Base-by-base conservation (phyloP, 2,797 vertebrate genomes). In the Hemitrygon akajei region DNA sequence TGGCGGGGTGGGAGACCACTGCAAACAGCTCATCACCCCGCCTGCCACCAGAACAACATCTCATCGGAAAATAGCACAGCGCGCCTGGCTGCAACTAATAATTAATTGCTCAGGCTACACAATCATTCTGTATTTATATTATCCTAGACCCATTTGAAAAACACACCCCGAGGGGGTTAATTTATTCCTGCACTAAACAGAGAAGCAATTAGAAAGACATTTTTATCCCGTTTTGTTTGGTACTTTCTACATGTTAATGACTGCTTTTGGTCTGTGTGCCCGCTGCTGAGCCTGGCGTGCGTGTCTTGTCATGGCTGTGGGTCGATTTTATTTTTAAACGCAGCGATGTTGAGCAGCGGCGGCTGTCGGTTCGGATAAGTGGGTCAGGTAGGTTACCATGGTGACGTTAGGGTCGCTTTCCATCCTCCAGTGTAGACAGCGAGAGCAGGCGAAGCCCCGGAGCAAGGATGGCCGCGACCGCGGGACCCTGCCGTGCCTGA, bases 371-470 rank as follows among this genome's bases (percentile, higher is more conserved):
- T 37, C 58, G 89, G 66, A 73, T 71, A 97, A 97, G 95, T 97
- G 97, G 97, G 97, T 97, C 97, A 97, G 96, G 94, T 11, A 18
- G 56, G 97, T 97, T 96, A 96, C 96, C 96, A 97, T 97, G 97
- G 97, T 95, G 96, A 97, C 96, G 95, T 96, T 96, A 11, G 66
- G 63, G 89, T 91, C 63, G 87, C 89, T 91, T 37, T 71, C 2
- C 69, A 66, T 47, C 47, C 47, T 47, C 86, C 27, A 34, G 58
- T 89, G 47, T 18, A 89, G 56, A 89, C 0, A 18, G 86, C 56
- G 87, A 18, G n/a, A 4, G 34, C 37, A 34, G 20, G 69, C 63
- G 63, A 25, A 69, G 66, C 14, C 34, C 69, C 25, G 7, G 47
- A 47, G 47, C 47, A 47, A 4, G 81, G 30, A 84, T 84, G 81